Conservation (phyloP, 2,888 invertebrate species). For the Andrena bicolor region DNA sequence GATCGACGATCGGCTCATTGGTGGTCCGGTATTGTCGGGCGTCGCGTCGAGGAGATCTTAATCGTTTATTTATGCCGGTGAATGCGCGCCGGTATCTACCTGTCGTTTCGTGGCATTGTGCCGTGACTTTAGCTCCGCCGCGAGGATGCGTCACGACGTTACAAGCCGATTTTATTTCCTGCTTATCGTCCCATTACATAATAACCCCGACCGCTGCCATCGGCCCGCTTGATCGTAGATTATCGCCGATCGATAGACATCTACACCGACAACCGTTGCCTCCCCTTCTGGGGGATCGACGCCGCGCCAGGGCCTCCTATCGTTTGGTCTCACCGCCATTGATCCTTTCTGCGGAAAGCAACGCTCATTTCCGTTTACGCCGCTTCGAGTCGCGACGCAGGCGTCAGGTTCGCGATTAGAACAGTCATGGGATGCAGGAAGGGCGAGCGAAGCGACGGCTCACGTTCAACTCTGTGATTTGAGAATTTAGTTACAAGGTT, state of each 20-base stretch:
- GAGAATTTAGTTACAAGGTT: no score
- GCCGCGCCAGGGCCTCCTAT: constrained; percentile 24
- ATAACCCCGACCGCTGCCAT: constrained; percentile 66
- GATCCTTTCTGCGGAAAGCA: constrained; percentile 32
- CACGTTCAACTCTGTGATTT: neutral
- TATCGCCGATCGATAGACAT: constrained; percentile 70
- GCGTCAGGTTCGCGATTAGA: constrained; percentile 30
- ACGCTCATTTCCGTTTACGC: constrained; percentile 46
- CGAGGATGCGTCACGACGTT: constrained; percentile 66
- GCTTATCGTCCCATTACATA: constrained; percentile 73
- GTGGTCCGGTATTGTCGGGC: constrained; percentile 73
- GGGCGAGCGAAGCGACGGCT: neutral
- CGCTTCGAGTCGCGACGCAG: neutral
- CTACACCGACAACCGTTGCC: constrained; percentile 72
- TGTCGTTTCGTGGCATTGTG: constrained; percentile 70
- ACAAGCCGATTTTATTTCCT: constrained; percentile 75
- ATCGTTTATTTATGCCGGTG: constrained; percentile 76
- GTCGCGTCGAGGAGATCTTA: constrained; percentile 75
- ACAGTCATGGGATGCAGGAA: constrained; percentile 12
- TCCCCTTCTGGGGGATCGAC: constrained; percentile 25
- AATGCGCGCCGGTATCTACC: constrained; percentile 67
- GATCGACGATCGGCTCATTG: constrained; percentile 65
- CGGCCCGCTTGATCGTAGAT: constrained; percentile 68
- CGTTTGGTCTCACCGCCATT: constrained; percentile 69
- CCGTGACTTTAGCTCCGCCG: constrained; percentile 48